Evolutionary conservation across 2,113 vertebrate genomes (phyloP), one percentile per base, ranked within the genome.

Genomic region (Megaceryle torquata): DNA sequence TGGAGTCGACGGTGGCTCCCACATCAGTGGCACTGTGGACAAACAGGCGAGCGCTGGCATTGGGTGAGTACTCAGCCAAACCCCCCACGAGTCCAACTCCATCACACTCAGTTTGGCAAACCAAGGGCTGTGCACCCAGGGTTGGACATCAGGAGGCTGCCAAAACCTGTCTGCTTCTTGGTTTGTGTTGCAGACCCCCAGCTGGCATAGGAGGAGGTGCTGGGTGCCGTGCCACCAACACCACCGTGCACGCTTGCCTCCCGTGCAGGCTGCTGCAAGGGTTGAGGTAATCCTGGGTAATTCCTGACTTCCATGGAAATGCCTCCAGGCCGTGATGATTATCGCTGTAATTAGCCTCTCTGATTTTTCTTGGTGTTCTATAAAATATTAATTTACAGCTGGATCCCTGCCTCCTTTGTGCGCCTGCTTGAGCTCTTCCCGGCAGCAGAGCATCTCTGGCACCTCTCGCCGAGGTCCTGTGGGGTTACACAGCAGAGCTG

Each of bases 321-420:
- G 95, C 95, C 96, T 89, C 21, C n/a, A 14, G 96, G 96, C 95
- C 21, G 4, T 1, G 95, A 96, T 96, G 93, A 96, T 95, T 95
- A 95, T 97, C 93, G 5, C 93, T 54, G 83, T 97, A 96, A 97
- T 96, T 97, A 96, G 95, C 93, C 74, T 96, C 88, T 95, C 93
- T 94, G 96, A 94, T 97, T 97, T 97, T 96, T 82, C 94, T 93
- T 25, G 96, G 90, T 96, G 94, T 96, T 95, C 93, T 89, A 96
- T 95, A 97, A 97, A 97, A 97, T 93, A 96, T 96, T 96, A 97
- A 96, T 96, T 96, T 97, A 90, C 88, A 82, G 86, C 91, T 97
- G 95, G 93, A 96, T 95, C 70, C 80, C 29, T 93, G 95, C 92
- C 93, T 82, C 93, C 93, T 96, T 95, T 94, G 95, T 94, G 95